Evolutionary conservation across 2,113 vertebrate species (phyloP), one percentile per base, ranked within the genome.

Genomic region (Alectura lathami): DNA sequence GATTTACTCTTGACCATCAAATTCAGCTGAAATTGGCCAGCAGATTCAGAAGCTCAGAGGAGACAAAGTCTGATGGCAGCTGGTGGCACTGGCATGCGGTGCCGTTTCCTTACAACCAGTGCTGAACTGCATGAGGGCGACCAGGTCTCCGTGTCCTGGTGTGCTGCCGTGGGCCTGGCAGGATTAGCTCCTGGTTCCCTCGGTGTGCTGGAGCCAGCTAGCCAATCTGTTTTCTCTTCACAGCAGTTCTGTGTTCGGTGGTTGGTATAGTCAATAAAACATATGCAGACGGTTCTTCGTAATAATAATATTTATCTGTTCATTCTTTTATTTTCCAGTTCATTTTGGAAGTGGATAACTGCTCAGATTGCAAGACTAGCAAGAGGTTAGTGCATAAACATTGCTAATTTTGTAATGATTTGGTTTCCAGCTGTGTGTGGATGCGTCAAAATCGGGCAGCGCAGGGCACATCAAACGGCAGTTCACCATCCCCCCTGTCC

Each of bases 331-430:
- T 87, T 73, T 92, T 94, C 62, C 95, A 98, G 98, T 97, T 98
- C 97, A 2, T 96, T 98, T 95, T 98, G 98, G 98, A 97, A 54
- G 97, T 97, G 98, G 97, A 81, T 98, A 74, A 96, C 97, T 92
- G 70, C 96, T 93, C 97, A 97, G 83, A 67, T 98, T 93, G 79
- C 96, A 95, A 96, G 97, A 88, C 88, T 98, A 94, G 14, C 96
- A 30, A 97, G 97, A 98, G 98, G 98, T 98, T 26, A 95, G 98
- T 97, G 86, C 59, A 82, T 81, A 86, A 92, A 69, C 17, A 6
- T 68, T 53, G 74, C 89, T 94, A 4, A 8, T 66, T 11, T 88
- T 32, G 13, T 12, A 6, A 1, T 3, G 23, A 0, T 30, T 48
- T 50, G n/a, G 18, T 75, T 70, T 82, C n/a, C 79, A 63, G 36